phyloP scores from a whole-genome alignment of 1,140 invertebrate species.

The Phenacoccus solenopsis region DNA sequence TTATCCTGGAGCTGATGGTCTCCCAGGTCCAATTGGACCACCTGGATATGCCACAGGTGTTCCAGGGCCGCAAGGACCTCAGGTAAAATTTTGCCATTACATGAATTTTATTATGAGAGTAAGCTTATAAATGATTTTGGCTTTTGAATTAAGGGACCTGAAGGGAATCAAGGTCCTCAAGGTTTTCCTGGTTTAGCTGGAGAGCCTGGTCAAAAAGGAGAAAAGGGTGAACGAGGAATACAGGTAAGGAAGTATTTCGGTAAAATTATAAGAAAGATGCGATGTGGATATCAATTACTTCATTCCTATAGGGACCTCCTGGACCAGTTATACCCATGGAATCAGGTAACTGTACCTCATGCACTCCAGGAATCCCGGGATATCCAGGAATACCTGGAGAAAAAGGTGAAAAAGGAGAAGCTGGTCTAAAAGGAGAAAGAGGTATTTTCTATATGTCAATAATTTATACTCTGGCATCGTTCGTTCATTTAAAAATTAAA shows the following conservation, averaged over 20 bases:
- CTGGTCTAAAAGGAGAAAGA: neutral
- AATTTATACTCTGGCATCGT: too few relatives aligned
- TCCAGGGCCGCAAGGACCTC: constrained; percentile 30
- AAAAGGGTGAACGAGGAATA: neutral
- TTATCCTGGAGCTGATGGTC: constrained; percentile 25
- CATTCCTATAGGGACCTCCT: constrained; percentile 7
- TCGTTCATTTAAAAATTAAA: neutral
- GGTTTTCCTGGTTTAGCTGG: constrained; percentile 23
- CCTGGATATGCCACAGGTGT: constrained; percentile 21
- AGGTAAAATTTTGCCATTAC: neutral
- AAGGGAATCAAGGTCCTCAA: neutral
- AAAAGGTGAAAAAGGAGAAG: constrained; percentile 26
- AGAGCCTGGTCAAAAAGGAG: neutral
- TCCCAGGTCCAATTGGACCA: constrained; percentile 29
- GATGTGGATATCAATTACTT: too few relatives aligned
- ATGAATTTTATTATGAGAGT: neutral
- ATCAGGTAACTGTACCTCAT: neutral
- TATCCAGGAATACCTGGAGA: neutral
- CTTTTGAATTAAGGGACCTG: neutral
- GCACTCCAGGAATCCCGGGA: neutral
- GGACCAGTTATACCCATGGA: constrained; percentile 4
- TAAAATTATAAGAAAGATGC: too few relatives aligned
- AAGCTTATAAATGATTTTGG: neutral
- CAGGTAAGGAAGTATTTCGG: neutral
- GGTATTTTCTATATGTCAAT: neutral